Evolutionary conservation across 2,113 vertebrate genomes (phyloP).

Genomic region (Cairina moschata): DNA sequence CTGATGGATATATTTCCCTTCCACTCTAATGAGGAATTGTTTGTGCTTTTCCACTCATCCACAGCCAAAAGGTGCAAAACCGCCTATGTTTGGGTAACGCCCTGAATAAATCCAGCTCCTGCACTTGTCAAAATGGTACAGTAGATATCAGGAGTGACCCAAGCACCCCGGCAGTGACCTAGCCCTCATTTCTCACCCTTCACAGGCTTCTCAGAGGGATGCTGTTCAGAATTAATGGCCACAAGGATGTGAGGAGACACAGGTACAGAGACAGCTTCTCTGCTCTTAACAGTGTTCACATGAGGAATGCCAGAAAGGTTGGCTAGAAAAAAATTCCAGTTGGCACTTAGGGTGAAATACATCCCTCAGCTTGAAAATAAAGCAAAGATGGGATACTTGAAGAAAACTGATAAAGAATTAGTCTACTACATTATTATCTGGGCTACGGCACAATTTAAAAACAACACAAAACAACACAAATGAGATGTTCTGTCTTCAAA

Average conservation of each 20-base stretch:
- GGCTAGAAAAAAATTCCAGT: background rate
- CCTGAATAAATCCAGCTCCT: background rate
- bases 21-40: accelerated
- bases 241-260: background rate
- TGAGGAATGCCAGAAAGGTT: background rate
- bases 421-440: background rate
- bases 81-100: background rate
- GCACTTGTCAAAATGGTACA: background rate
- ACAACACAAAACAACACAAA: background rate
- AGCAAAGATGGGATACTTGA: background rate
- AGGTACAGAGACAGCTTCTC: background rate
- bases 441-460: background rate
- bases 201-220: background rate
- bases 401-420: background rate
- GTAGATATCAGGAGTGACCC: background rate
- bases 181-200: background rate
- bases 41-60: background rate
- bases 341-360: background rate
- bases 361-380: background rate
- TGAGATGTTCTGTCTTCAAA: background rate
- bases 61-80: background rate
- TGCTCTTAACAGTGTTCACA: background rate
- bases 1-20: background rate
- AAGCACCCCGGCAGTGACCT: background rate
- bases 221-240: background rate